Evolutionary conservation across 2,113 vertebrate genomes (phyloP).

Genomic region (Oceanodroma tethys): DNA sequence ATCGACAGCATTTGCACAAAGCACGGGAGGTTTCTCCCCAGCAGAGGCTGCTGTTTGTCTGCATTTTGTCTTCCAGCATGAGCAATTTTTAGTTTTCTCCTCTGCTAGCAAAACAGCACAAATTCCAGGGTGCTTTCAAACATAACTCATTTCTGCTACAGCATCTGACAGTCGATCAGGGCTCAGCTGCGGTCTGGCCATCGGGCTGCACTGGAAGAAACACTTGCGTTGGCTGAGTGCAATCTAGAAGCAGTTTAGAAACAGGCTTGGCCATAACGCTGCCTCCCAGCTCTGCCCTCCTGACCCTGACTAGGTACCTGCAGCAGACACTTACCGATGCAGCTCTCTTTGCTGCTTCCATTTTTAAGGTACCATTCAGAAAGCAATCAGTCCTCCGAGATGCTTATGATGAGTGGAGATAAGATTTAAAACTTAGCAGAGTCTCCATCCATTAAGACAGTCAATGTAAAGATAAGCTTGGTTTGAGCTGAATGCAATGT

Average conservation of each 20-base stretch:
- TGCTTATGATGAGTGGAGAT: background rate
- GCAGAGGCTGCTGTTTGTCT: conserved; percentile 46
- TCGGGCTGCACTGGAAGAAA: rapidly evolving
- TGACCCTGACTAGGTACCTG: background rate
- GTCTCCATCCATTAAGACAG: background rate
- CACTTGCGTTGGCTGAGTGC: background rate
- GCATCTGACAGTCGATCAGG: background rate
- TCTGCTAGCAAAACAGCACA: background rate
- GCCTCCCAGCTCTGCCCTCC: background rate
- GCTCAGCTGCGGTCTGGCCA: background rate
- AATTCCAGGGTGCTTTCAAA: background rate
- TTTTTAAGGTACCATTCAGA: background rate
- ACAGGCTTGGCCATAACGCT: background rate
- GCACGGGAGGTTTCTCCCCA: background rate
- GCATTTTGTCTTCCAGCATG: background rate
- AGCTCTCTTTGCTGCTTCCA: background rate
- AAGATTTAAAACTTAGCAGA: background rate
- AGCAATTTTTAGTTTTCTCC: background rate
- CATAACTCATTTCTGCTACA: background rate
- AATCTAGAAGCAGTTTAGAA: background rate
- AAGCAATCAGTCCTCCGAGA: background rate
- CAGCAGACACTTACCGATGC: background rate
- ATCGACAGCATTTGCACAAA: background rate
- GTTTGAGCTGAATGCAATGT: background rate
- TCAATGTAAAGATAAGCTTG: background rate